Percentiles rank a stretch among this genome's conserved stretches.
Evolutionary conservation across 2,113 vertebrate genomes (phyloP).

Genomic region (Oryzias woworae): DNA sequence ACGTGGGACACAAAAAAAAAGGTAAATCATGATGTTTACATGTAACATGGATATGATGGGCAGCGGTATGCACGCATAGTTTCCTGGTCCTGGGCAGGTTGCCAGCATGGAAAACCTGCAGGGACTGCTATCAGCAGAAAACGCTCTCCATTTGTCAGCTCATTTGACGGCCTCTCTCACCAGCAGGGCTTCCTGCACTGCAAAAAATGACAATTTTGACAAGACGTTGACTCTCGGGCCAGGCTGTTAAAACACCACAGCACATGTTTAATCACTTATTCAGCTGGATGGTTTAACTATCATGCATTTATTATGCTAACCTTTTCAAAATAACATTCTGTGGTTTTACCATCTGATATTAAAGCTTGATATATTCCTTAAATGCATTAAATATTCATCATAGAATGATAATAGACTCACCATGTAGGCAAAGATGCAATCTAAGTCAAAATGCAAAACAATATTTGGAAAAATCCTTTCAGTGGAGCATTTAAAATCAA

Average conservation of each 20-base stretch:
- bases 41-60: constrained; percentile 17
- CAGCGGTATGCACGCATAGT: constrained; percentile 17
- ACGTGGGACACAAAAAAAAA: not conserved
- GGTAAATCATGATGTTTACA: constrained; percentile 11
- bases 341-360: not conserved
- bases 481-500: no score
- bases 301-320: not conserved
- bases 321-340: not conserved
- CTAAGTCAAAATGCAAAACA: no score
- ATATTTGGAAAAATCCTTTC: no score
- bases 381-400: not conserved
- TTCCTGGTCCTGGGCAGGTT: constrained; percentile 37
- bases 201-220: constrained; percentile 46
- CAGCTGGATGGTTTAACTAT: not conserved
- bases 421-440: no score
- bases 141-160: constrained; percentile 67
- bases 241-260: not conserved
- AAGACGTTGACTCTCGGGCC: constrained; percentile 1
- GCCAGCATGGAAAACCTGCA: constrained; percentile 55
- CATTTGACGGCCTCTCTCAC: constrained; percentile 44
- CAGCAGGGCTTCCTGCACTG: constrained; percentile 48
- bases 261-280: not conserved
- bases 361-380: not conserved
- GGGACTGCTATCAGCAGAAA: constrained; percentile 65
- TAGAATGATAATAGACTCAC: no score